Conservation (phyloP, 2,797 vertebrate genomes). For the Lates japonicus region DNA sequence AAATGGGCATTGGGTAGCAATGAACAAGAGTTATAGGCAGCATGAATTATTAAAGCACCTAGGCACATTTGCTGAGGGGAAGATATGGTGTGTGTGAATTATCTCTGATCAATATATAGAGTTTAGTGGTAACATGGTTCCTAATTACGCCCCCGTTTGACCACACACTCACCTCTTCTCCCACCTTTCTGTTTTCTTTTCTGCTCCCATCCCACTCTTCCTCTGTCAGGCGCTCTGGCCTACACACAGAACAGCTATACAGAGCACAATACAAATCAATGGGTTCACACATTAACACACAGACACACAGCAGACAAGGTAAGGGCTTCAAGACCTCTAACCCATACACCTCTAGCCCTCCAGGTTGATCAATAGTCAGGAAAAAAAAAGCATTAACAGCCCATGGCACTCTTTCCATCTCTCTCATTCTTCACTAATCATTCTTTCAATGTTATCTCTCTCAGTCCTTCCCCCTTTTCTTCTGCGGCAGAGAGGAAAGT, state of each 20-base stretch:
- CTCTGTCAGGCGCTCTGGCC: conserved; percentile 70
- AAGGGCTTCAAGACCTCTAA: conserved; percentile 72
- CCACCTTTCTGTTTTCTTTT: conserved; percentile 70
- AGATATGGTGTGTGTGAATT: conserved; percentile 75
- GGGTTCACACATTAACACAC: conserved; percentile 68
- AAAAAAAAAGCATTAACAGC: conserved; percentile 75
- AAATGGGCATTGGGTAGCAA: conserved; percentile 30
- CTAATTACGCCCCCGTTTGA: conserved; percentile 80
- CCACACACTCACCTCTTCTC: conserved; percentile 72
- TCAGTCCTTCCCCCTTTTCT: conserved; percentile 45
- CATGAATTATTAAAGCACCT: conserved; percentile 73
- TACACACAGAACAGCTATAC: conserved; percentile 60
- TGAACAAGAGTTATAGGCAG: conserved; percentile 48
- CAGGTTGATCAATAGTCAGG: conserved; percentile 80
- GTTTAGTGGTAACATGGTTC: conserved; percentile 69
- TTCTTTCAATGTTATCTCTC: conserved; percentile 76
- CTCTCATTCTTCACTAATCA: conserved; percentile 75
- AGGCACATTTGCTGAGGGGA: conserved; percentile 50
- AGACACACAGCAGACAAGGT: conserved; percentile 68
- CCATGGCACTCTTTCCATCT: conserved; percentile 66
- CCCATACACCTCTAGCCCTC: conserved; percentile 70
- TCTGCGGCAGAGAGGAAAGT: conserved; percentile 66
- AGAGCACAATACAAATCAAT: conserved; percentile 74
- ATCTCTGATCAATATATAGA: conserved; percentile 78
- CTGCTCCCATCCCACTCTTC: conserved; percentile 69